Evolutionary conservation across 2,113 vertebrate species (phyloP).

Genomic region (Triplophysa tibetana): DNA sequence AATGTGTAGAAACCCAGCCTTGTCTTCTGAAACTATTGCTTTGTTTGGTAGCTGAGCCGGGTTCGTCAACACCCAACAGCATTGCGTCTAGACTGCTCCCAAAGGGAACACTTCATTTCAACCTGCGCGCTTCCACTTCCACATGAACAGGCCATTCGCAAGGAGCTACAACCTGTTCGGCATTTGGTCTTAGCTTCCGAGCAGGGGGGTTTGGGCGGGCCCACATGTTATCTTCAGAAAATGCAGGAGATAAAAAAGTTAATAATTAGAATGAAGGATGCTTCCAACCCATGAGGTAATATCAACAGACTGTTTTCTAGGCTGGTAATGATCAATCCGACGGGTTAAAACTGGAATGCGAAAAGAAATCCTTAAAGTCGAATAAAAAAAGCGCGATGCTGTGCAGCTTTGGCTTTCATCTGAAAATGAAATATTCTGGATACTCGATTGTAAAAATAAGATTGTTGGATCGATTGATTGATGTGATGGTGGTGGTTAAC

Average conservation of each 20-base stretch:
- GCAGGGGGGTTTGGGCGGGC: conserved; percentile 55
- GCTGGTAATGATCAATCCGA: conserved; percentile 8
- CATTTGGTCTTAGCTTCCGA: conserved; percentile 48
- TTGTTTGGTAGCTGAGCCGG: conserved; percentile 63
- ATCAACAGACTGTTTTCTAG: conserved; percentile 24
- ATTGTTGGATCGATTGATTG: conserved; percentile 45
- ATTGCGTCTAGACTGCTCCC: conserved; percentile 10
- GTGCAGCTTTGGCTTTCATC: neutral
- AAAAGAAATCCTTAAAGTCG: conserved; percentile 26
- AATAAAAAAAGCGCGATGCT: conserved; percentile 1
- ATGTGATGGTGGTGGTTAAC: conserved; percentile 7
- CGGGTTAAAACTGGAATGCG: conserved; percentile 22
- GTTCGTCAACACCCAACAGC: conserved; percentile 21
- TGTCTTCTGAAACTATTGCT: conserved; percentile 67
- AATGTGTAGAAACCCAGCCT: conserved; percentile 27
- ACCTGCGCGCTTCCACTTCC: conserved; percentile 1
- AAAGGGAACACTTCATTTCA: conserved; percentile 4
- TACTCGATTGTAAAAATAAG: conserved; percentile 39
- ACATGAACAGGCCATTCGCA: conserved; percentile 16
- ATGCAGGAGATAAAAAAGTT: conserved; percentile 24
- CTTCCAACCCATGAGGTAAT: conserved; percentile 45
- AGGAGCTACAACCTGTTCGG: conserved; percentile 34
- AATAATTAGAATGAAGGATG: conserved; percentile 26
- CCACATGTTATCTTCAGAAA: conserved; percentile 33
- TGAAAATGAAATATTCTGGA: conserved; percentile 12